Evolutionary conservation across 1,140 invertebrate species (phyloP), one percentile per base, ranked within the genome.

Genomic region (Eupeodes corollae): DNA sequence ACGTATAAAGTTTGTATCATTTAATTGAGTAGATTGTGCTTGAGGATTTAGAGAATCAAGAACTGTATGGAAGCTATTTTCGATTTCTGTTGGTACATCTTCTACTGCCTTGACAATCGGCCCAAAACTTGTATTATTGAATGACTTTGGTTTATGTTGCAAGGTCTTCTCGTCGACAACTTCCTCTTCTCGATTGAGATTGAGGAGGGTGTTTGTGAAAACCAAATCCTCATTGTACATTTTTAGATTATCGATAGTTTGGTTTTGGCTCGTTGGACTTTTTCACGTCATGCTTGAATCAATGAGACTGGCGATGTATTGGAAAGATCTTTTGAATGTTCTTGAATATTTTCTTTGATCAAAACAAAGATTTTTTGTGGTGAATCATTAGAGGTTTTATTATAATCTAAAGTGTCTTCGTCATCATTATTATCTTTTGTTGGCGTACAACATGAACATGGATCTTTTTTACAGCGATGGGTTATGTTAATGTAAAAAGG

Each of bases 401-500:
- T 18, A 21, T 16, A 3, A 8, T 26, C 21, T 26, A 26, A 26
- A 5, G 21, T 26, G 21, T 26, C 21, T 26, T 26, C 21, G 3
- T 26, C 21, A 8, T 26, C 21, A 8, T 26, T 26, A 5, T 6
- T n/a, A n/a, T n/a, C n/a, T n/a, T n/a, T 32, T 26, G 11, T 39
- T n/a, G 39, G 16, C 11, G 39, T 40, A 11, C 12, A 35, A 35
- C 12, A 35, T 35, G 32, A 14, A 13, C 11, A 16, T 33, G 15
- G 31, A 11, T 43, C 42, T 9, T 51, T 52, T 37, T 49, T 49
- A 9, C 66, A 51, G n/a, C 63, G 56, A 49, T 66, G 63, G 8
- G 65, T 68, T 11, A 68, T 64, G 35, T 68, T 66, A 2, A 68
- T 64, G 14, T 61, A 68, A 42, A 64, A 68, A 0, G 66, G 66